Base-by-base conservation (phyloP, 2,113 vertebrate species). In the Poeciliopsis occidentalis region DNA sequence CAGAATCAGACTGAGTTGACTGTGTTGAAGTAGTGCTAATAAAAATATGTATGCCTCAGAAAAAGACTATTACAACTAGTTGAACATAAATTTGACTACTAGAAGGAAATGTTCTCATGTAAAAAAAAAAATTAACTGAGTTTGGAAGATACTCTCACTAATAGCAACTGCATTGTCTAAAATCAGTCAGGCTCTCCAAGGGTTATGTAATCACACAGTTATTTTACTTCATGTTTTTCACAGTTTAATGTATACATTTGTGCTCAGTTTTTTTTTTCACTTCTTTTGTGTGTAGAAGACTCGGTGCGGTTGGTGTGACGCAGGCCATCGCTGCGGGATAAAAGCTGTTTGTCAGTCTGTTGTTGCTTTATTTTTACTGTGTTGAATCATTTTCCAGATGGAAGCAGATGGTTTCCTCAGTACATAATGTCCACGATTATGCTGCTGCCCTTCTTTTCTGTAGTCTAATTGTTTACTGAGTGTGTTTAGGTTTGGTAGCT, bases 1-100 rank as follows among this genome's bases (percentile, higher is more conserved):
- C 83, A 64, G 62, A 76, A 81, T 86, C 83, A 82, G 76, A 81
- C 27, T 83, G 24, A 78, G 76, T 80, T 71, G 71, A 8, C 4
- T 64, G 1, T 22, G 22, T 34, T 22, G 12, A 22, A 22, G 30
- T 64, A 32, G 29, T 64, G 6, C 47, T 22, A 11, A 31, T 31
- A 31, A 31, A 11, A 37, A 41, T 10, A 8, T 57, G 7, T 22
- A 8, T n/a, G 51, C 7, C 51, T 57, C 22, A 10, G 19, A 54
- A 17, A 17, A 51, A 22, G 1, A 22, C 3, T 54, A 24, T 17
- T 47, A 19, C 17, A 5, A 17, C 8, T 11, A n/a, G 19, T 54
- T 54, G 8, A n/a, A 57, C n/a, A 57, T 57, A 57, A 8, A 57
- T 57, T 57, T 47, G 5, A 22, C 17, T 19, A 47, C 4, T 7